Base-by-base conservation (phyloP, 1,140 invertebrate genomes). In the Dreissena rostriformis region DNA sequence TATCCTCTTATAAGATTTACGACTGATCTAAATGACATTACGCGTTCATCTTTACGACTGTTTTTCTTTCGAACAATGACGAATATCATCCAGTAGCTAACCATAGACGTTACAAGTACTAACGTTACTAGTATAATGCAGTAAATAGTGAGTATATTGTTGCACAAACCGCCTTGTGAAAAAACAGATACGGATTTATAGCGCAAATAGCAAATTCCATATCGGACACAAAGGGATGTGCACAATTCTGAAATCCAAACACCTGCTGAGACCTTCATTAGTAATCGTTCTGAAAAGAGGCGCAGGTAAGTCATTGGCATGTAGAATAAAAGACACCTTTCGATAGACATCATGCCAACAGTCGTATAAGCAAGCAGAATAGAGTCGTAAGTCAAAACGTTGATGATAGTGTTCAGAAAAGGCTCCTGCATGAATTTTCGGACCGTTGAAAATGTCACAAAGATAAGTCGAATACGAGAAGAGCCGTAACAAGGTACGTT, bases 321-420 rank as follows among this genome's bases (percentile, higher is more conserved):
- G 8, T 78, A 24, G 22, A 78, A 78, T 49, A 78, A 28, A 5
- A 78, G 5, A 15, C 22, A 78, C 2, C 76, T 63, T 63, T 78
- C 76, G 12, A 68, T 11, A 2, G 76, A 67, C 76, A 78, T 78
- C 24, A 78, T 4, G 15, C 8, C 76, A 5, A 78, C 65, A n/a
- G 76, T 78, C 2, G 51, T 15, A 49, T 52, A 78, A 11, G 76
- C 76, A n/a, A 78, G n/a, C 66, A 67, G 76, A 52, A 78, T 22
- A 22, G 66, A 6, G 10, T n/a, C 15, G 10, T 22, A 67, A 17
- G 24, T 26, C n/a, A 55, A 15, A 10, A 68, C 63, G 10, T 67
- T 14, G 0, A 78, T 22, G 51, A 19, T 78, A 7, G 63, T 78
- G 29, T 78, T 78, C 24, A 52, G 53, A 7, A 78, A n/a, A 14